Percentiles rank a stretch among this genome's conserved stretches.
These are phyloP conservation scores for Rhizoglyphus robini DNA, from an alignment of 1,140 invertebrate genomes.

Conservation along the genomic window DNA sequence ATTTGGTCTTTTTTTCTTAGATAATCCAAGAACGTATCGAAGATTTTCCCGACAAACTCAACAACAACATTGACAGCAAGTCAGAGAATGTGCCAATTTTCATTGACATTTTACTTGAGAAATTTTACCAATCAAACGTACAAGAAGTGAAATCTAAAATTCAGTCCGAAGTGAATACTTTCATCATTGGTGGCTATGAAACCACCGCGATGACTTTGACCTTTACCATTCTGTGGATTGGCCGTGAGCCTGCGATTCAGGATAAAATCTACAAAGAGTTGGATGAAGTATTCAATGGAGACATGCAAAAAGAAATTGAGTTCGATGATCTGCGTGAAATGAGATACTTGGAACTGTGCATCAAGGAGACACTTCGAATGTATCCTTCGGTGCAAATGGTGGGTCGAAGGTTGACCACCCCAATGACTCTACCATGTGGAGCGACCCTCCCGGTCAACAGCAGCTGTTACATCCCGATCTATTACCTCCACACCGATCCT, in stretches of 20 bases:
- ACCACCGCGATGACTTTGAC: conserved; percentile 20
- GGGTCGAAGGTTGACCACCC: conserved; percentile 53
- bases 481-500: conserved; percentile 48
- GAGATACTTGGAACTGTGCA: conserved; percentile 67
- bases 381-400: conserved; percentile 72
- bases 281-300: conserved; percentile 35
- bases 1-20: background rate
- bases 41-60: background rate
- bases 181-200: conserved; percentile 46
- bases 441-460: conserved; percentile 50
- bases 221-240: conserved; percentile 21
- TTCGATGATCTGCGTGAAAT: conserved; percentile 45
- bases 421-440: conserved; percentile 43
- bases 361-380: conserved; percentile 66
- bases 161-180: conserved; percentile 67
- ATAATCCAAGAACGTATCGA: conserved; percentile 3
- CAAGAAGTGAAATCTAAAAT: conserved; percentile 45
- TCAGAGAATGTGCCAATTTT: conserved; percentile 44
- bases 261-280: conserved; percentile 35
- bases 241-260: conserved; percentile 51
- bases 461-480: conserved; percentile 33
- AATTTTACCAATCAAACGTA: conserved; percentile 52
- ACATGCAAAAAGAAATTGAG: conserved; percentile 44
- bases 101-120: conserved; percentile 51
- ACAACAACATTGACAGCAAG: background rate